Evolutionary conservation across 2,797 vertebrate species (phyloP), one percentile per base, ranked within the genome.

Genomic region (Leptoclinus maculatus): DNA sequence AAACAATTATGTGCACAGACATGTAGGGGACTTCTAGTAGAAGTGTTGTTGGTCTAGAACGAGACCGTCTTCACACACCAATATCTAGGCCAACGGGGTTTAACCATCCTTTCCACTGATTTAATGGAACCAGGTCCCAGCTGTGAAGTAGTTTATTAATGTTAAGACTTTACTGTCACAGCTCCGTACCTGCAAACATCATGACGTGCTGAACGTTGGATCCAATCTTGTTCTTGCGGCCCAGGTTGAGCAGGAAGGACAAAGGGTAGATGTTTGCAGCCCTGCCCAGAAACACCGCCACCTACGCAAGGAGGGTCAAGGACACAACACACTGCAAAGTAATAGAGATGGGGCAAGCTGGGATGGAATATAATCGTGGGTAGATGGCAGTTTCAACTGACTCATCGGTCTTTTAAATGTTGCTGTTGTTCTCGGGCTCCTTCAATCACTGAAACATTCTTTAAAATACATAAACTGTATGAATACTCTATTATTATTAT

Each of bases 261-360:
- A 99, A 92, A 3, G 98, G 98, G 87, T 99, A 99, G 90, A 99
- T 99, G 94, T 99, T 99, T 47, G 97, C 97, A 6, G 97, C 97
- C 94, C 98, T 96, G 82, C 98, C 98, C 68, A 99, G 79, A 93
- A 99, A 98, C 85, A 99, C 97, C 0, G 98, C 98, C 83, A 99
- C 39, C 98, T 99, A 71, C 70, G 86, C 10, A 45, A 57, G 2
- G 2, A 45, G 49, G 10, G 94, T 94, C 83, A 95, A 95, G 93
- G 92, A 89, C 25, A 54, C 4, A 80, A 80, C 38, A 51, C 23
- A 60, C 43, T 53, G 38, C 12, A 12, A 36, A 27, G n/a, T 12
- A 38, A 66, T 14, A 69, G n/a, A 43, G 65, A 2, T 17, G 0
- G 16, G 19, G 10, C 51, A 16, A 25, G 27, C 45, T 36, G 58